Percentiles rank a stretch among this genome's conserved stretches.
Conservation (phyloP, 2,888 invertebrate species). For the Tenthredo distinguenda region DNA sequence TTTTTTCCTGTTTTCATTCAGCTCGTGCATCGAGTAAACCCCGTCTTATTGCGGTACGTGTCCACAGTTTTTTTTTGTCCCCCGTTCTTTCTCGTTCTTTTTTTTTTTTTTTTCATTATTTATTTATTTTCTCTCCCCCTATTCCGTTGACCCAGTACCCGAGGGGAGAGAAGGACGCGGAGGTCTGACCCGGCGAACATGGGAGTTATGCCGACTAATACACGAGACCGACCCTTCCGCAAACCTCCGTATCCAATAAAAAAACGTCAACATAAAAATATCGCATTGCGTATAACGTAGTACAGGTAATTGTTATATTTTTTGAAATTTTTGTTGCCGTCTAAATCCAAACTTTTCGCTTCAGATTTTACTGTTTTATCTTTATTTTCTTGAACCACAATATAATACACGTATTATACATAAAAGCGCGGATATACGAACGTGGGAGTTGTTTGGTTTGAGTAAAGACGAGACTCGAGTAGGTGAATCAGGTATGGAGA, state of each 20-base stretch:
- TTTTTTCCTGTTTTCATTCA: constrained; percentile 35
- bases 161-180: background rate
- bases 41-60: constrained; percentile 38
- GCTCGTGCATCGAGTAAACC: constrained; percentile 25
- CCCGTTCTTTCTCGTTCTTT: background rate
- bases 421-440: background rate
- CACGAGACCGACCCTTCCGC: background rate
- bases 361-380: too few species aligned
- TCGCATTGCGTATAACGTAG: background rate
- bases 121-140: background rate
- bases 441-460: background rate
- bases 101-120: background rate
- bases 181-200: constrained; percentile 44
- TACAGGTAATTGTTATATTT: background rate
- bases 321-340: background rate
- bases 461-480: background rate
- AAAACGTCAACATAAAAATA: background rate
- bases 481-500: constrained; percentile 11
- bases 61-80: background rate
- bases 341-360: too few species aligned
- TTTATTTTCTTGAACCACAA: background rate
- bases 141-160: background rate
- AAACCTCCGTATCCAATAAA: background rate
- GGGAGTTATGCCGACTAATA: constrained; percentile 25
- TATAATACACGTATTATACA: too few species aligned